phyloP scores from a whole-genome alignment of 2,797 vertebrate genomes.

The Aselliscus stoliczkanus region DNA sequence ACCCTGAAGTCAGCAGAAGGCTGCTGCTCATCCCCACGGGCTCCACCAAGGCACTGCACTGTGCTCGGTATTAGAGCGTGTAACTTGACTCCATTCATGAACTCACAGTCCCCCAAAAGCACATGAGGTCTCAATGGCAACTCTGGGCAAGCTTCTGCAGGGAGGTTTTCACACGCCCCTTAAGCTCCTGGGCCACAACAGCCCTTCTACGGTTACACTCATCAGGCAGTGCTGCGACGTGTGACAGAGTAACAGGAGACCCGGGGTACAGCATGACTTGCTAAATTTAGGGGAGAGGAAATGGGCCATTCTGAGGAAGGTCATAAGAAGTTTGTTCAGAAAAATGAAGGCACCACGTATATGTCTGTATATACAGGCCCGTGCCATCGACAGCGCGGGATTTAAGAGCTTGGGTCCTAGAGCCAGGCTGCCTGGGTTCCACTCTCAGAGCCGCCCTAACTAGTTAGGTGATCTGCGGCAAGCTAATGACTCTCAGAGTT shows the following conservation, averaged over 20 bases:
- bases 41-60: slow-evolving; percentile 63
- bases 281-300: slow-evolving; percentile 75
- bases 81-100: slow-evolving; percentile 81
- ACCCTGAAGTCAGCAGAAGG: slow-evolving; percentile 59
- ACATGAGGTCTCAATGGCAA: slow-evolving; percentile 64
- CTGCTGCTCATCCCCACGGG: slow-evolving; percentile 29
- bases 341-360: neutral
- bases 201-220: slow-evolving; percentile 70
- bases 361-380: neutral
- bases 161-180: slow-evolving; percentile 59
- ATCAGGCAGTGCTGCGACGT: slow-evolving; percentile 53
- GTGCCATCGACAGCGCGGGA: neutral
- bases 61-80: slow-evolving; percentile 65
- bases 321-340: slow-evolving; percentile 55
- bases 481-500: neutral
- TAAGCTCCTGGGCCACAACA: slow-evolving; percentile 67
- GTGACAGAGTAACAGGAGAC: slow-evolving; percentile 54
- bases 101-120: slow-evolving; percentile 70
- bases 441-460: neutral
- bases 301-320: slow-evolving; percentile 63
- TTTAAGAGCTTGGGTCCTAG: too few relatives aligned
- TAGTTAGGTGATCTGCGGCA: neutral
- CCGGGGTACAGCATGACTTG: neutral
- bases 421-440: neutral
- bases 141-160: slow-evolving; percentile 69